phyloP scores from a whole-genome alignment of 2,888 invertebrate species.

The Conomelus anceps region DNA sequence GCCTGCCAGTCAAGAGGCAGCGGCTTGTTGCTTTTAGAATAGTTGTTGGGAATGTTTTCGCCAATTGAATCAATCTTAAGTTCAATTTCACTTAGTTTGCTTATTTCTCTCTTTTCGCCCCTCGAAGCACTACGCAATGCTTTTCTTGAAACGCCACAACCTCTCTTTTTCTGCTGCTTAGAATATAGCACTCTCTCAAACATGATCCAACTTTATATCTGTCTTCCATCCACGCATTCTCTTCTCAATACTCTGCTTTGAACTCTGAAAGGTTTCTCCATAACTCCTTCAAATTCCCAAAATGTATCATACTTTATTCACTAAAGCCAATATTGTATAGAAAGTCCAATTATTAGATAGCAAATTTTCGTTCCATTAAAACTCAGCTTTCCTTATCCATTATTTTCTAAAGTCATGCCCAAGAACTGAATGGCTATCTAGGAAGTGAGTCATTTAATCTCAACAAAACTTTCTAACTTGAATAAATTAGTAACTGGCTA shows the following conservation, averaged over 20 bases:
- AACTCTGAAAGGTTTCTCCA: neutral
- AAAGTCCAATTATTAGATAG: neutral
- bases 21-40: constrained; percentile 17
- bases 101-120: neutral
- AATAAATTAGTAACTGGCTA: too few relatives aligned
- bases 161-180: neutral
- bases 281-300: neutral
- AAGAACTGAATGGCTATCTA: neutral
- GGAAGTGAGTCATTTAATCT: neutral
- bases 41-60: constrained; percentile 3
- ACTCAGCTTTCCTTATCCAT: neutral
- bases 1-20: neutral
- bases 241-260: neutral
- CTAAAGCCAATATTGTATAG: too few relatives aligned
- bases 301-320: neutral
- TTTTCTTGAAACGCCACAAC: neutral
- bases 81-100: neutral
- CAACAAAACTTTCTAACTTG: too few relatives aligned
- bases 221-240: neutral
- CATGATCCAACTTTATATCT: neutral
- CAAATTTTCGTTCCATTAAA: neutral
- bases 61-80: constrained; percentile 1
- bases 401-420: neutral
- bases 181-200: neutral
- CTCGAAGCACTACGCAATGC: neutral